Conservation (phyloP, 1,140 invertebrate genomes). For the Calycopis cecrops region DNA sequence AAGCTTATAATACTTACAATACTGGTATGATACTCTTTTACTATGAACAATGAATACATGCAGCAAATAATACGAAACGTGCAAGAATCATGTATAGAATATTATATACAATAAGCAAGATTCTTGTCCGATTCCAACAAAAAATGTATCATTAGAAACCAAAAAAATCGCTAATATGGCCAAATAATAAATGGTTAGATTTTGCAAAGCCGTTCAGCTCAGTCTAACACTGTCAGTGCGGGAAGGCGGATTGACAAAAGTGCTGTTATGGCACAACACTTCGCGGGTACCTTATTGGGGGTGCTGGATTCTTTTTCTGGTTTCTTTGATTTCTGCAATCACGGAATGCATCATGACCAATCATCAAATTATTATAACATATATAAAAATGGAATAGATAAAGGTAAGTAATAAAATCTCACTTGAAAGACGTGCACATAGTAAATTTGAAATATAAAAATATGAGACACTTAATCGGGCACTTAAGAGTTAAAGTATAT, state of each 20-base stretch:
- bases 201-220: conserved; percentile 7
- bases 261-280: conserved; percentile 22
- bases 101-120: not conserved
- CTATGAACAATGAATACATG: not conserved
- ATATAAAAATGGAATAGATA: not conserved
- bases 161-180: conserved; percentile 23
- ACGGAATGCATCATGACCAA: conserved; percentile 9
- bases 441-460: too few relatives aligned
- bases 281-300: conserved; percentile 64
- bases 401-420: not conserved
- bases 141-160: conserved; percentile 3
- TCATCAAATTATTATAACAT: not conserved
- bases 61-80: conserved; percentile 21
- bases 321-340: conserved; percentile 74
- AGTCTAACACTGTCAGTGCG: not conserved
- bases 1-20: conserved; percentile 1
- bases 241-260: not conserved
- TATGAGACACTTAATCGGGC: too few relatives aligned
- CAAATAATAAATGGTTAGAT: conserved; percentile 26
- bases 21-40: not conserved
- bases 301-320: conserved; percentile 68
- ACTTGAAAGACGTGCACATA: not conserved
- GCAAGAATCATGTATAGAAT: conserved; percentile 19
- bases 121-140: conserved; percentile 1
- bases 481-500: too few relatives aligned